These are phyloP conservation scores for Leptinotarsa defecta DNA, from an alignment of 1,140 invertebrate genomes.

Conservation along the genomic window DNA sequence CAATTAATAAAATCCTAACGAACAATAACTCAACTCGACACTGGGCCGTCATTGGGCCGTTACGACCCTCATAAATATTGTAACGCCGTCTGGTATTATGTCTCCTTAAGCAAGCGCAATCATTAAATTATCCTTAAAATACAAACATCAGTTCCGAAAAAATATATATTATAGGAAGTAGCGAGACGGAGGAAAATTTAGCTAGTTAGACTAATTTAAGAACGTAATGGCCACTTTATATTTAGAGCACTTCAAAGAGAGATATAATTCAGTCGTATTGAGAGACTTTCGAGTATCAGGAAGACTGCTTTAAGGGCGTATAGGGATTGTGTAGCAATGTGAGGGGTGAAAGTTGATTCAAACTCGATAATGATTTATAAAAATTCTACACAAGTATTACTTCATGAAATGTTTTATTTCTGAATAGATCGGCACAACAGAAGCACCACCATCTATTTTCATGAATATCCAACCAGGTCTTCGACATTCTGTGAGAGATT, in stretches of 20 bases:
- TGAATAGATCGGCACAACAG: no score
- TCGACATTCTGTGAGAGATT: no score
- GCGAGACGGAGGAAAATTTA: constrained; percentile 5
- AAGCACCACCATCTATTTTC: no score
- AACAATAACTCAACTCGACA: constrained; percentile 1
- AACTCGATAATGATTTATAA: no score
- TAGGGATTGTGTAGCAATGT: not conserved
- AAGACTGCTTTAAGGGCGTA: not conserved
- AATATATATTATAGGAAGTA: constrained; percentile 17
- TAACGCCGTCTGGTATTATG: constrained; percentile 4
- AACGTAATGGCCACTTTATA: constrained; percentile 13
- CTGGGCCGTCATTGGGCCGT: not conserved
- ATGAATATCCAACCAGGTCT: no score
- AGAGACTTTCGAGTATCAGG: not conserved
- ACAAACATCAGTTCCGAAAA: constrained; percentile 5
- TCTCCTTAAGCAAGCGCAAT: constrained; percentile 1
- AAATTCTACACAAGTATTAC: no score
- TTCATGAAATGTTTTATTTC: no score
- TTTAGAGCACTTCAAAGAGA: constrained; percentile 15
- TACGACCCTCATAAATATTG: constrained; percentile 6
- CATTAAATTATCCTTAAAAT: constrained; percentile 13
- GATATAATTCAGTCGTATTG: not conserved
- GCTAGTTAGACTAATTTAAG: constrained; percentile 17
- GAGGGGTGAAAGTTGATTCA: no score
- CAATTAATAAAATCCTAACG: not conserved